Conservation (phyloP, 1,140 invertebrate genomes). For the Drosophila guanche region DNA sequence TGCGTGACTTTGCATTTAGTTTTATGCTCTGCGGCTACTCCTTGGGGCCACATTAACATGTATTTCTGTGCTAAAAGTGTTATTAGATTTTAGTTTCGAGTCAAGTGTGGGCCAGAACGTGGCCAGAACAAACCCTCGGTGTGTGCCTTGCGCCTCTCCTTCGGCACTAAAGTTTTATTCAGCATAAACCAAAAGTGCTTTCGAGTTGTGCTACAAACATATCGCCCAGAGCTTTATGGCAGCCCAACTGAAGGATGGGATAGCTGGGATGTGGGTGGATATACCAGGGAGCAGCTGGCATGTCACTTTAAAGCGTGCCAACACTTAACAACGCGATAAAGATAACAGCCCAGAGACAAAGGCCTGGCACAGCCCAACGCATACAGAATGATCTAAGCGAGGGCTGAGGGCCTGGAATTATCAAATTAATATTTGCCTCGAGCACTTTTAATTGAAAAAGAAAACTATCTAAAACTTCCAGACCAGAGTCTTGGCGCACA, state of each 20-base stretch:
- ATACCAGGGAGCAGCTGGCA: constrained; percentile 19
- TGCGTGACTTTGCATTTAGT: constrained; percentile 68
- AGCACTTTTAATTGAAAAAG: constrained; percentile 65
- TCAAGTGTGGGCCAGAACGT: constrained; percentile 59
- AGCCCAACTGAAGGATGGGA: constrained; percentile 15
- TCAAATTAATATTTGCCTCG: constrained; percentile 18
- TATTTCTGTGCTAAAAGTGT: constrained; percentile 80
- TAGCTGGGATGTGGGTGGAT: neutral
- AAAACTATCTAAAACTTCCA: constrained; percentile 35
- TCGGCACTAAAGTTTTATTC: constrained; percentile 77
- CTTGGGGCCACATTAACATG: constrained; percentile 79
- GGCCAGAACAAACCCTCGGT: neutral
- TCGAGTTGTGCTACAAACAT: constrained; percentile 65
- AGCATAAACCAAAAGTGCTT: constrained; percentile 80
- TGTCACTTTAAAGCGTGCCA: constrained; percentile 72
- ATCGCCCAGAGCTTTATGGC: constrained; percentile 67
- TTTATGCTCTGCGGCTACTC: constrained; percentile 57
- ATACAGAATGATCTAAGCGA: neutral
- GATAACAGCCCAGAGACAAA: constrained; percentile 40
- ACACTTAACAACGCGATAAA: constrained; percentile 75
- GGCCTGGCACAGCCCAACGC: neutral
- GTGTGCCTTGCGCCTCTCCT: constrained; percentile 23
- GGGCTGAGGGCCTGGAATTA: constrained; percentile 9
- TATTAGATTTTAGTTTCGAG: constrained; percentile 82
- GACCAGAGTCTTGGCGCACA: constrained; percentile 18